Conservation (phyloP, 2,113 vertebrate species). For the Clarias magur region DNA sequence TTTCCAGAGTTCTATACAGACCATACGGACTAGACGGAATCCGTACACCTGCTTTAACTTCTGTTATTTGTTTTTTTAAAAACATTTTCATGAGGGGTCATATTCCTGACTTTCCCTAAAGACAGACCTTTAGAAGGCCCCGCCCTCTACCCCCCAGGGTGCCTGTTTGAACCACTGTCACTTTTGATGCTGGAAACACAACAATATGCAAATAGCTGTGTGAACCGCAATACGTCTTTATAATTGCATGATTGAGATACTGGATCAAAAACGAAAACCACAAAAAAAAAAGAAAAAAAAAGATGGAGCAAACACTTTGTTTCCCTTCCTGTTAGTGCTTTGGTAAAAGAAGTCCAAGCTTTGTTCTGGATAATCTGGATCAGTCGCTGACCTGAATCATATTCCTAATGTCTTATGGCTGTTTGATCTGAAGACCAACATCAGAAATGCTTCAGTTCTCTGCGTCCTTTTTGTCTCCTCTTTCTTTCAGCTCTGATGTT, state of each 20-base stretch:
- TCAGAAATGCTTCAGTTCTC: conserved; percentile 40
- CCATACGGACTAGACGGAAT: neutral
- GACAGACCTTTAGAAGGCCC: conserved; percentile 14
- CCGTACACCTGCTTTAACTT: conserved; percentile 45
- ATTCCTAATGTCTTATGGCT: conserved; percentile 7
- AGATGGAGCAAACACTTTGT: conserved; percentile 7
- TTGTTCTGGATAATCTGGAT: conserved; percentile 17
- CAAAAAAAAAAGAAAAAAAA: neutral
- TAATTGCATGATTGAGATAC: neutral
- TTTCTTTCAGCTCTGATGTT: conserved; percentile 18
- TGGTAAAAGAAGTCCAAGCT: neutral
- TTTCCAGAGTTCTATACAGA: conserved; percentile 9
- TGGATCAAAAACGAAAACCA: neutral
- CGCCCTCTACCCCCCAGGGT: neutral
- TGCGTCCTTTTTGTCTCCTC: neutral
- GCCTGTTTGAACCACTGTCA: conserved; percentile 39
- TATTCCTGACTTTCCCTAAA: conserved; percentile 11
- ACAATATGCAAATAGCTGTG: conserved; percentile 17
- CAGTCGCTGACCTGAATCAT: conserved; percentile 26
- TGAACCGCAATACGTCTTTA: conserved; percentile 10
- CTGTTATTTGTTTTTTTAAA: conserved; percentile 20
- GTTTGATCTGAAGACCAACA: conserved; percentile 7
- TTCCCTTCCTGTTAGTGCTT: neutral
- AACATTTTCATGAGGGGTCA: conserved; percentile 11
- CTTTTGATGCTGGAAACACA: conserved; percentile 26